A percentile compares a stretch with the other conserved stretches of the same genome.
These are phyloP conservation scores for Tragopan temminckii DNA, from an alignment of 2,797 vertebrate species.

Conservation along the genomic window DNA sequence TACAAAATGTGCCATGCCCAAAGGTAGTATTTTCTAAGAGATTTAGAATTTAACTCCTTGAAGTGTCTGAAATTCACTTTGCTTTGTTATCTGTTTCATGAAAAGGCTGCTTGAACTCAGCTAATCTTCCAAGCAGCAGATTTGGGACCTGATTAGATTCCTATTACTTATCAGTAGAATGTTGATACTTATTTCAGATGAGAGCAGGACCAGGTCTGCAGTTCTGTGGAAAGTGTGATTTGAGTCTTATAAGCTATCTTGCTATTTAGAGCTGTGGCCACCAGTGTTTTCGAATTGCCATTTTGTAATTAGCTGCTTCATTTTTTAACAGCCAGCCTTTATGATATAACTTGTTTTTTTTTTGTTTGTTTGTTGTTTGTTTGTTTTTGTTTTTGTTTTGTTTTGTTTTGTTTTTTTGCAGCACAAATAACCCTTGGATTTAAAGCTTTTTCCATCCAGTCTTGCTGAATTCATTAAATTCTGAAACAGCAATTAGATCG, in stretches of 20 bases:
- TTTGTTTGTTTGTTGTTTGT: too few species aligned
- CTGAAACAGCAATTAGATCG: neutral
- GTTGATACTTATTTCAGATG: neutral
- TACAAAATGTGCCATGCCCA: neutral
- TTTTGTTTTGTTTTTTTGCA: too few species aligned
- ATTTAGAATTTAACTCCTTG: constrained; percentile 8
- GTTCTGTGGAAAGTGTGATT: neutral
- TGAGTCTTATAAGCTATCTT: neutral
- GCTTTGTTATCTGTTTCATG: neutral
- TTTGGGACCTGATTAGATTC: neutral
- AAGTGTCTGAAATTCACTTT: neutral
- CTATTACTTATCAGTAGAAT: neutral
- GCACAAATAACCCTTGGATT: neutral
- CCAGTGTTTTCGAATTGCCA: neutral
- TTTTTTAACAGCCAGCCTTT: neutral
- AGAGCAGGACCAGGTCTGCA: neutral
- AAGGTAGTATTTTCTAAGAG: neutral
- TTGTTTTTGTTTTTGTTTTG: too few species aligned
- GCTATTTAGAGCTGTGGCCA: neutral
- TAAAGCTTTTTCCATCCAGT: neutral
- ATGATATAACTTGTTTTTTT: neutral
- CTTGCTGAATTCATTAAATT: neutral
- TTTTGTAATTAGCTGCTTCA: neutral
- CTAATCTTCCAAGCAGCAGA: neutral
- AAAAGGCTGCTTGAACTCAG: neutral